Conservation (phyloP, 2,113 vertebrate species). For the Zosterops pallidus region DNA sequence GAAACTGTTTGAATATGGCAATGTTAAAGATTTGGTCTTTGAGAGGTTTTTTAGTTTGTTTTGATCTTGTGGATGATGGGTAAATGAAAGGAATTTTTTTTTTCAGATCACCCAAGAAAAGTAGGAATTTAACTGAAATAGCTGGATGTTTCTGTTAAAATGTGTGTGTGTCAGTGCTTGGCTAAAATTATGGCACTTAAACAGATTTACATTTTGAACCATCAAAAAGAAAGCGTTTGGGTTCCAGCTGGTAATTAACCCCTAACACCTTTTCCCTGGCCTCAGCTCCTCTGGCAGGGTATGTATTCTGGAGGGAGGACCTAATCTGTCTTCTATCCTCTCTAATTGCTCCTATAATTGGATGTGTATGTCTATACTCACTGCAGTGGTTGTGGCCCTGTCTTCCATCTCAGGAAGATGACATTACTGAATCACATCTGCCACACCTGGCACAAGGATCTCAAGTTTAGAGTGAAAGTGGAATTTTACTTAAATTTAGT, state of each 20-base stretch:
- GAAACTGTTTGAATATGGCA: not conserved
- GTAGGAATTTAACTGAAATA: not conserved
- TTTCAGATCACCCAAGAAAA: not conserved
- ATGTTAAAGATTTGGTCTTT: not conserved
- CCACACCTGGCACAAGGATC: not conserved
- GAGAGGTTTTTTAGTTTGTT: not conserved
- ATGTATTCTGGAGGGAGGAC: not conserved
- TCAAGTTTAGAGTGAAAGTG: not conserved
- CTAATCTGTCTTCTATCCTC: not conserved
- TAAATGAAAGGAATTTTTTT: not conserved
- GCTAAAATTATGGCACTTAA: not conserved
- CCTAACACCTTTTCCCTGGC: not conserved
- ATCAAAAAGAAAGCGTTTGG: not conserved
- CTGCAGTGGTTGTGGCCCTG: not conserved
- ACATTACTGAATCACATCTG: not conserved
- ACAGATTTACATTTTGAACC: not conserved
- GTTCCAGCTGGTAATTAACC: slow-evolving; percentile 17
- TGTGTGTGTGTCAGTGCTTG: not conserved
- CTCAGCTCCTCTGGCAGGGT: not conserved
- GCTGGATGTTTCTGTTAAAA: not conserved
- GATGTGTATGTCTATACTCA: not conserved
- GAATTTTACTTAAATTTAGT: not conserved
- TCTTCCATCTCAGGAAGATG: not conserved
- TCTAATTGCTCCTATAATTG: not conserved
- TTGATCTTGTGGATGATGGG: not conserved